phyloP scores from a whole-genome alignment of 1,140 invertebrate genomes.

The Drosophila bipectinata region DNA sequence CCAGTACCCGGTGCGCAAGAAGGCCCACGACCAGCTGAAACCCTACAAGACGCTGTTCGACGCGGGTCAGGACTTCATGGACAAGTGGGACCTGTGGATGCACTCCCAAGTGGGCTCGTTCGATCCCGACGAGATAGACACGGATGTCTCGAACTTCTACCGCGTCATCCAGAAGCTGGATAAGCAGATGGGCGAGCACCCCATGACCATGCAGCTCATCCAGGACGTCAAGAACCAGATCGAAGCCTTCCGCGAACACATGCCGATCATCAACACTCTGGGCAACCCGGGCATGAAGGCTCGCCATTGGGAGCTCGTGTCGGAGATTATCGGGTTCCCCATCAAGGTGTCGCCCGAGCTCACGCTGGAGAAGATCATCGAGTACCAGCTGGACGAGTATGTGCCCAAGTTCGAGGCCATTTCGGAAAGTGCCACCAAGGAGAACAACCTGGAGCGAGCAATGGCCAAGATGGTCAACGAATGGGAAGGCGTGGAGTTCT shows the following conservation, averaged over 20 bases:
- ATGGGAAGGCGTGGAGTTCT: constrained; percentile 95
- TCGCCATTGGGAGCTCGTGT: constrained; percentile 98
- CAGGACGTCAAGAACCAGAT: constrained; percentile 87
- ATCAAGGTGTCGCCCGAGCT: constrained; percentile 93
- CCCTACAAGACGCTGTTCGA: constrained; percentile 97
- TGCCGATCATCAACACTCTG: constrained; percentile 95
- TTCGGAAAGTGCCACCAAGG: constrained; percentile 97
- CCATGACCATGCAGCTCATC: constrained; percentile 87
- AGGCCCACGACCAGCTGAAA: constrained; percentile 89
- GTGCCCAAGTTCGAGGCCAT: constrained; percentile 96
- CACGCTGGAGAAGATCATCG: constrained; percentile 95
- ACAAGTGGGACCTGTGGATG: constrained; percentile 93
- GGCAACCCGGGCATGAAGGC: constrained; percentile 97
- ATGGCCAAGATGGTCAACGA: constrained; percentile 96
- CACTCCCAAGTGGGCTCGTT: constrained; percentile 91
- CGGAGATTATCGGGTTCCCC: constrained; percentile 97
- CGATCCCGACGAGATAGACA: constrained; percentile 95
- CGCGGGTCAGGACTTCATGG: constrained; percentile 92
- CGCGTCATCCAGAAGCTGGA: constrained; percentile 94
- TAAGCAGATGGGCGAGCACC: constrained; percentile 91
- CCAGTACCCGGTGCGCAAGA: constrained; percentile 93
- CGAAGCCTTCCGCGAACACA: constrained; percentile 94
- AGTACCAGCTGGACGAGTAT: constrained; percentile 95
- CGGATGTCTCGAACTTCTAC: constrained; percentile 91
- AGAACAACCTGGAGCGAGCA: constrained; percentile 95